A percentile compares a stretch with the other conserved stretches of the same genome.
phyloP scores from a whole-genome alignment of 2,888 invertebrate genomes.

The Habroteleia sp. region DNA sequence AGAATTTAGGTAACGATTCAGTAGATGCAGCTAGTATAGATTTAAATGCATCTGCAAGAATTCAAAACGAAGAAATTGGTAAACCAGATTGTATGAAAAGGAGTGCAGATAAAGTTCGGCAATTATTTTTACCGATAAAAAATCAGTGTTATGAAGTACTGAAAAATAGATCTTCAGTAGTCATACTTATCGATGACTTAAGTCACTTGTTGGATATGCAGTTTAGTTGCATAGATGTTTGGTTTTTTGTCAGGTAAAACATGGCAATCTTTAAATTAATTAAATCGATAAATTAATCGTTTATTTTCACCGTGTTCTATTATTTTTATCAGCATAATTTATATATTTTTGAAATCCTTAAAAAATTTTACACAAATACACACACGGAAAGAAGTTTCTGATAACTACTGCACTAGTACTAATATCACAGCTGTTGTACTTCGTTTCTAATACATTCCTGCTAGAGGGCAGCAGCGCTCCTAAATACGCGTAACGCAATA shows the following conservation, averaged over 20 bases:
- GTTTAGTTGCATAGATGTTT: conserved; percentile 82
- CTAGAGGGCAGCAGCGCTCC: too few relatives aligned
- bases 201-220: conserved; percentile 87
- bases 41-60: conserved; percentile 75
- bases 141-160: conserved; percentile 79
- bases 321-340: too few relatives aligned
- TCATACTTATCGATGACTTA: conserved; percentile 87
- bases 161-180: conserved; percentile 80
- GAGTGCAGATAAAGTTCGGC: conserved; percentile 79
- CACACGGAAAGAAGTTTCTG: too few relatives aligned
- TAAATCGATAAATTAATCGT: too few relatives aligned
- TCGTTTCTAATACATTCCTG: too few relatives aligned
- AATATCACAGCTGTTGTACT: too few relatives aligned
- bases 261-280: background rate
- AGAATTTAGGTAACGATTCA: conserved; percentile 80
- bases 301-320: too few relatives aligned
- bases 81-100: conserved; percentile 69
- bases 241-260: conserved; percentile 68
- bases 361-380: too few relatives aligned
- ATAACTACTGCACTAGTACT: too few relatives aligned
- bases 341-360: too few relatives aligned
- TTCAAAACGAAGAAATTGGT: conserved; percentile 50
- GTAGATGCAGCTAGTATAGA: conserved; percentile 79
- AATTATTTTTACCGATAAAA: conserved; percentile 80
- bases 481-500: too few relatives aligned